Percentiles rank a stretch among this genome's conserved stretches.
Evolutionary conservation across 2,797 vertebrate genomes (phyloP).

Genomic region (Acanthurus lineatus): DNA sequence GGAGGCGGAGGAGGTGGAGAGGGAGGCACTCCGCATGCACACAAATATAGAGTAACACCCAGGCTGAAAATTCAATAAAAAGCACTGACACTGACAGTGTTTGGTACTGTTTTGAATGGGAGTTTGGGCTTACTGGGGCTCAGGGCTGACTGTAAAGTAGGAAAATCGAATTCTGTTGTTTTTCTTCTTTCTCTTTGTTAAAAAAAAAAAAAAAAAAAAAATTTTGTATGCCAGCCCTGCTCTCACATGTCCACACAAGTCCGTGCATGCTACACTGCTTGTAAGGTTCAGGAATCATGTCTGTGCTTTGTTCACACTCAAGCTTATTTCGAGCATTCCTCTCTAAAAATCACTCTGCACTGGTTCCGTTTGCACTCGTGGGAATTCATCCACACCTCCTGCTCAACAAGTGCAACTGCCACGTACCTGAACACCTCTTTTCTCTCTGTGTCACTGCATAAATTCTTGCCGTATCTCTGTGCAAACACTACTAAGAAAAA

Average conservation of each 20-base stretch:
- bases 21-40: conserved; percentile 67
- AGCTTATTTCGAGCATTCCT: conserved; percentile 28
- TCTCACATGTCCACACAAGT: conserved; percentile 55
- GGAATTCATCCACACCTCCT: conserved; percentile 43
- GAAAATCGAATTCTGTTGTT: conserved; percentile 75
- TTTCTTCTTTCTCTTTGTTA: conserved; percentile 58
- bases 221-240: conserved; percentile 57
- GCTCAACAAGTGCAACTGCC: conserved; percentile 67
- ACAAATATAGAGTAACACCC: conserved; percentile 76
- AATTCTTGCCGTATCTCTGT: conserved; percentile 4
- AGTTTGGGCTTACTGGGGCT: conserved; percentile 72
- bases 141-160: conserved; percentile 77
- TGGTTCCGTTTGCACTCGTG: conserved; percentile 16
- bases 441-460: conserved; percentile 43
- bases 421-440: conserved; percentile 35
- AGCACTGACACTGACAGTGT: conserved; percentile 68
- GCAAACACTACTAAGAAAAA: conserved; percentile 30
- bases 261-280: conserved; percentile 34
- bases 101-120: conserved; percentile 73
- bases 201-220: conserved; percentile 35
- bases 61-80: conserved; percentile 81
- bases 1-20: conserved; percentile 49
- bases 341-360: conserved; percentile 36
- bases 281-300: conserved; percentile 38
- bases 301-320: conserved; percentile 31